Evolutionary conservation across 2,113 vertebrate species (phyloP), one percentile per base, ranked within the genome.

Genomic region (Clarias macrocephalus): DNA sequence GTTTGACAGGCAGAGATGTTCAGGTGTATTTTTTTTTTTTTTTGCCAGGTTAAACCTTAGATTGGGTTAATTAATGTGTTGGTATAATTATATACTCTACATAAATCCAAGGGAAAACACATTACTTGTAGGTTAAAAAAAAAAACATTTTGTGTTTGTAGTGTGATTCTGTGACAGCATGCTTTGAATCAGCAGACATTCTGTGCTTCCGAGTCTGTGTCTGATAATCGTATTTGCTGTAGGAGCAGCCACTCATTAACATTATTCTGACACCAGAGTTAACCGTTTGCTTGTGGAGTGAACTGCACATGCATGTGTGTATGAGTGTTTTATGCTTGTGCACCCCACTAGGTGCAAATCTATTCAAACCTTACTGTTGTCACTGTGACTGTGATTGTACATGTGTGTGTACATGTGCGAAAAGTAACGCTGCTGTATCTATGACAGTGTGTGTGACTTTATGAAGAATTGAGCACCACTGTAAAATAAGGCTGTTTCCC

Each of bases 401-500:
- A 28, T 75, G 52, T 16, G 82, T 62, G 86, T 37, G 56, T 30
- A 62, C 21, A 16, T 66, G 86, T 83, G 59, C 48, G 59, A 56
- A 57, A 70, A 63, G 72, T 77, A 80, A 96, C 94, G 13, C 52
- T 59, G 56, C 54, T 75, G 56, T 73, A 84, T 84, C 66, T 33
- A 84, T 73, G 66, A 84, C 82, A 65, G 60, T 23, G 89, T 92
- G 92, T 88, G 66, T 88, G 92, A 97, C 96, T 97, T 97, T 97
- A 93, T 96, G 95, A 94, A 96, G 96, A 96, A 82, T 60, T 86
- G 76, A 88, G 63, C 75, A 23, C 56, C 75, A 90, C 91, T 91
- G 90, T 90, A 92, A 93, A 91, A 90, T 91, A 85, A 90, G 89
- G 88, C 91, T 93, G 86, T 90, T 93, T 91, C 93, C 91, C 90